Percentiles rank a stretch among this genome's conserved stretches.
These are phyloP conservation scores for Drosophila pruinosa DNA, from an alignment of 1,140 invertebrate genomes.

Conservation along the genomic window DNA sequence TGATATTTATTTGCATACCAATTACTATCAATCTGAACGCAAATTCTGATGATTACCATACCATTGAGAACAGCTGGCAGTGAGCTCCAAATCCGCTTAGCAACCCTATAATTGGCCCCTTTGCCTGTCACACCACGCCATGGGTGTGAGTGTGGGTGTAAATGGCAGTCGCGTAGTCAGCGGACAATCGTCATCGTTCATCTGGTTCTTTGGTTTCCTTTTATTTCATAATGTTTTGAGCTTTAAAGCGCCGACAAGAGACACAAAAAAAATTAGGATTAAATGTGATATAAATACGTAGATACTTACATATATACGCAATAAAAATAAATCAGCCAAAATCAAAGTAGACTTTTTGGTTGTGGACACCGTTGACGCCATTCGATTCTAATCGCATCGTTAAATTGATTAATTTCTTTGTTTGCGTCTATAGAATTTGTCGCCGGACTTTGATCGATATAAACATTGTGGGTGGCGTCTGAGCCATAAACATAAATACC, in stretches of 20 bases:
- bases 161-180: not conserved
- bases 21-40: slow-evolving; percentile 7
- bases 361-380: slow-evolving; percentile 42
- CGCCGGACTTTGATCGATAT: slow-evolving; percentile 14
- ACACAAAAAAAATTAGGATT: slow-evolving; percentile 8
- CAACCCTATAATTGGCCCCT: slow-evolving; percentile 68
- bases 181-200: slow-evolving; percentile 20
- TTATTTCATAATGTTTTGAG: slow-evolving; percentile 71
- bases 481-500: not conserved
- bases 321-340: slow-evolving; percentile 60
- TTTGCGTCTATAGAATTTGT: slow-evolving; percentile 48
- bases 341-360: slow-evolving; percentile 47
- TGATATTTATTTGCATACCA: not conserved
- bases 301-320: slow-evolving; percentile 5
- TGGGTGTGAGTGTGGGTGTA: slow-evolving; percentile 3
- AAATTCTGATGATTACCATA: not conserved
- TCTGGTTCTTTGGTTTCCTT: slow-evolving; percentile 36
- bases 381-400: slow-evolving; percentile 60
- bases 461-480: slow-evolving; percentile 16
- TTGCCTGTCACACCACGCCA: slow-evolving; percentile 33
- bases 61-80: slow-evolving; percentile 1
- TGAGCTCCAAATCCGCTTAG: slow-evolving; percentile 68
- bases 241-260: slow-evolving; percentile 30
- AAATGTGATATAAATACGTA: slow-evolving; percentile 18
- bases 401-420: slow-evolving; percentile 77